Evolutionary conservation across 2,888 invertebrate species (phyloP).

Genomic region (Sarcophaga variegata): DNA sequence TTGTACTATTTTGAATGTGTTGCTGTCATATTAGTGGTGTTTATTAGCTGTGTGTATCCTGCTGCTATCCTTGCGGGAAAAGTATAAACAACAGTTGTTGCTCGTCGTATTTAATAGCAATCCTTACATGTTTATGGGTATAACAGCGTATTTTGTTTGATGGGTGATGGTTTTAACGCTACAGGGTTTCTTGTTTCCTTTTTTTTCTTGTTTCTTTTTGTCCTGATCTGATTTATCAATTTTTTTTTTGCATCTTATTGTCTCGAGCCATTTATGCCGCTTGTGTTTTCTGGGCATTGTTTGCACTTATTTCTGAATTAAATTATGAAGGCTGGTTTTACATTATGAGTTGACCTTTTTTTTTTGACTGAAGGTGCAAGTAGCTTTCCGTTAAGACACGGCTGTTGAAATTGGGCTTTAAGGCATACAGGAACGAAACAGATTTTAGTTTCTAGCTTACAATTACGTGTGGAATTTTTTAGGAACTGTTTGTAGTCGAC

Average conservation of each 20-base stretch:
- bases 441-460: too few relatives aligned
- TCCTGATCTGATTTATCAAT: conserved; percentile 29
- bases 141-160: conserved; percentile 5
- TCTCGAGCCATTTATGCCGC: conserved; percentile 44
- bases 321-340: conserved; percentile 75
- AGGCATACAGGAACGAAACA: neutral
- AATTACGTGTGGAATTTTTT: too few relatives aligned
- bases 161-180: conserved; percentile 59
- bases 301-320: conserved; percentile 71
- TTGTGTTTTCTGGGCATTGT: conserved; percentile 66
- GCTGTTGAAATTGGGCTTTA: neutral
- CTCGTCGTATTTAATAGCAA: conserved; percentile 4
- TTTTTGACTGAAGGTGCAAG: neutral
- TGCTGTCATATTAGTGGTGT: conserved; percentile 58
- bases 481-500: too few relatives aligned
- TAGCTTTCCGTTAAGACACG: neutral
- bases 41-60: conserved; percentile 61
- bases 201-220: conserved; percentile 35
- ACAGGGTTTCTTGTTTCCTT: conserved; percentile 59
- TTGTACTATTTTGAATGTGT: conserved; percentile 19
- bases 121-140: neutral
- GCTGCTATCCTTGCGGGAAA: conserved; percentile 41
- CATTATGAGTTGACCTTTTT: neutral
- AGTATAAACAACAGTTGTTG: conserved; percentile 22
- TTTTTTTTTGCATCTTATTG: conserved; percentile 39